Conservation (phyloP, 2,888 invertebrate genomes). For the Tipula unca region DNA sequence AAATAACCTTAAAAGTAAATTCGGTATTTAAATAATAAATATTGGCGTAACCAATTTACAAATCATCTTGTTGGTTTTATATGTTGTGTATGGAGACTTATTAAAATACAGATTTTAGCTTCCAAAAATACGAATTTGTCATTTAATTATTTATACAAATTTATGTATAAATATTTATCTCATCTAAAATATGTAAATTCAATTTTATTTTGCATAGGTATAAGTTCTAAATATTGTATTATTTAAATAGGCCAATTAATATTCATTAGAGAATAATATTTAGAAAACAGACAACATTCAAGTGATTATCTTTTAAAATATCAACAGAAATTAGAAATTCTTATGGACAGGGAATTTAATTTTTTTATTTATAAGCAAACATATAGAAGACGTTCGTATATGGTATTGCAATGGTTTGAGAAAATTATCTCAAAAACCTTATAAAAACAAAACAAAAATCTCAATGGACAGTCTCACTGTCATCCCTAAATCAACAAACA, state of each 20-base stretch:
- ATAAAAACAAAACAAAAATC: neutral
- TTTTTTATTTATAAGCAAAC: neutral
- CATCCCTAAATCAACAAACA: neutral
- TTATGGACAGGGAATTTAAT: neutral
- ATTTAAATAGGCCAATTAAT: neutral
- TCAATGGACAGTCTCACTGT: slow-evolving; percentile 14
- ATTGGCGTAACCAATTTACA: neutral
- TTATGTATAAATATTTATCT: neutral
- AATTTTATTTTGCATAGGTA: neutral
- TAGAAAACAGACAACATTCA: neutral
- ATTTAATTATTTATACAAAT: neutral
- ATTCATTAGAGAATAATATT: neutral
- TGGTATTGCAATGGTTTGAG: neutral
- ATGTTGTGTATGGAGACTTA: neutral
- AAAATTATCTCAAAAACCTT: neutral
- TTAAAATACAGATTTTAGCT: neutral
- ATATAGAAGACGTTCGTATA: neutral
- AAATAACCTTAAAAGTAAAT: too few relatives aligned
- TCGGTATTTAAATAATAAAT: too few relatives aligned
- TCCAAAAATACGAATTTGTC: neutral
- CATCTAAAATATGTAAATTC: neutral
- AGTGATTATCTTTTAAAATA: neutral
- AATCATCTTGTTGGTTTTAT: neutral
- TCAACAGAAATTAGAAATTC: neutral
- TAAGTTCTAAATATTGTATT: neutral